phyloP scores from a whole-genome alignment of 2,797 vertebrate genomes.

The Enteromius paludinosus region DNA sequence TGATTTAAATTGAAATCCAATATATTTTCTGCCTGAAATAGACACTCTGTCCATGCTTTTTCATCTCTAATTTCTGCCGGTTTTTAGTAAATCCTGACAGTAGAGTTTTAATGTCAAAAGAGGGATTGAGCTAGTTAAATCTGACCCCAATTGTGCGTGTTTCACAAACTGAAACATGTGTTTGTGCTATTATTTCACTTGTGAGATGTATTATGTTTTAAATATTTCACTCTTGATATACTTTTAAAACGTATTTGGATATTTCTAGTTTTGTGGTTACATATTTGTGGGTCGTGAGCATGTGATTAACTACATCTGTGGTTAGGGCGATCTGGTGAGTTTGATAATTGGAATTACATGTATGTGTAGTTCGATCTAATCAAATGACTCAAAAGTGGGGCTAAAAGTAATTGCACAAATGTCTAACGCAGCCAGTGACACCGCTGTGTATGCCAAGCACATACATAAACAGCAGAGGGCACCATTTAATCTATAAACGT shows the following conservation, averaged over 20 bases:
- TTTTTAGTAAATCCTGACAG: neutral
- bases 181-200: neutral
- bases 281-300: neutral
- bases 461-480: conserved; percentile 51
- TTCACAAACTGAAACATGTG: neutral
- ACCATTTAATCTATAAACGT: conserved; percentile 21
- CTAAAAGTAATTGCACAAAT: neutral
- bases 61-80: neutral
- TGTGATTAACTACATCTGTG: neutral
- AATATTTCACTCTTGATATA: neutral
- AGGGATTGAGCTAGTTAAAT: neutral
- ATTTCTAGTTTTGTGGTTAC: neutral
- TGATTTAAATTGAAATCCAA: neutral
- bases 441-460: neutral
- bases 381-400: neutral
- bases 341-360: neutral
- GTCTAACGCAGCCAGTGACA: neutral
- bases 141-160: neutral
- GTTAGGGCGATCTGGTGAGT: neutral
- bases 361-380: neutral
- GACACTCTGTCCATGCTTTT: neutral
- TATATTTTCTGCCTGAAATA: neutral
- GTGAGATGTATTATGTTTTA: neutral
- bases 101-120: neutral
- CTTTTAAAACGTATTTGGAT: neutral